Evolutionary conservation across 2,888 invertebrate genomes (phyloP).

Genomic region (Lochmaea crataegi): DNA sequence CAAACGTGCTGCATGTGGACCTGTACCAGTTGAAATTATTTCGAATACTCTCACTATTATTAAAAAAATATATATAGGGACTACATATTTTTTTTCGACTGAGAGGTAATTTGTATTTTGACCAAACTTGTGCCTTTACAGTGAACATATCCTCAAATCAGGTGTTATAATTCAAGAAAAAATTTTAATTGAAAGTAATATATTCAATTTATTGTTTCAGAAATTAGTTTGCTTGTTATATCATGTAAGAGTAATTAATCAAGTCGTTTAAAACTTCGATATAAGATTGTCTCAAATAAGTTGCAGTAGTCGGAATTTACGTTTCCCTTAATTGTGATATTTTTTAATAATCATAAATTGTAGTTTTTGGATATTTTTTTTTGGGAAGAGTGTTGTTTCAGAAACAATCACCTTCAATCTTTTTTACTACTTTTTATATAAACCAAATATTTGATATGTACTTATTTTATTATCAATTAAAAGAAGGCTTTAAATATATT

Average conservation of each 20-base stretch:
- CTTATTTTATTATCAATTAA: constrained; percentile 21
- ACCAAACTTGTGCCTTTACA: constrained; percentile 7
- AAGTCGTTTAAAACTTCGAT: too few relatives aligned
- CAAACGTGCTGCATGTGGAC: neutral
- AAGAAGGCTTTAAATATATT: constrained; percentile 28
- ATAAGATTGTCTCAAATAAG: neutral
- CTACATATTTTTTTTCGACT: constrained; percentile 6
- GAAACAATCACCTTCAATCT: neutral
- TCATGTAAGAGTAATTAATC: too few relatives aligned
- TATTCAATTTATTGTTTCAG: neutral
- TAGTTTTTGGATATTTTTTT: constrained; percentile 11
- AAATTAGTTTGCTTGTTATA: neutral
- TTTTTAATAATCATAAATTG: constrained; percentile 3
- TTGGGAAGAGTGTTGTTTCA: constrained; percentile 1
- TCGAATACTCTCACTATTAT: neutral
- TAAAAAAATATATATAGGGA: neutral
- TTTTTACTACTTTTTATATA: constrained; percentile 12
- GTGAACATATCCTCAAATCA: constrained; percentile 11
- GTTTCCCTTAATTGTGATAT: constrained; percentile 14
- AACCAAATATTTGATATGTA: constrained; percentile 36
- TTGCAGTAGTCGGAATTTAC: neutral
- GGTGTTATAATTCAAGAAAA: neutral
- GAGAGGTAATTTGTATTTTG: neutral
- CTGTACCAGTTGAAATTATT: constrained; percentile 10
- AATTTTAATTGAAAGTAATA: neutral